phyloP scores from a whole-genome alignment of 1,140 invertebrate species.

The Rhizoglyphus robini region DNA sequence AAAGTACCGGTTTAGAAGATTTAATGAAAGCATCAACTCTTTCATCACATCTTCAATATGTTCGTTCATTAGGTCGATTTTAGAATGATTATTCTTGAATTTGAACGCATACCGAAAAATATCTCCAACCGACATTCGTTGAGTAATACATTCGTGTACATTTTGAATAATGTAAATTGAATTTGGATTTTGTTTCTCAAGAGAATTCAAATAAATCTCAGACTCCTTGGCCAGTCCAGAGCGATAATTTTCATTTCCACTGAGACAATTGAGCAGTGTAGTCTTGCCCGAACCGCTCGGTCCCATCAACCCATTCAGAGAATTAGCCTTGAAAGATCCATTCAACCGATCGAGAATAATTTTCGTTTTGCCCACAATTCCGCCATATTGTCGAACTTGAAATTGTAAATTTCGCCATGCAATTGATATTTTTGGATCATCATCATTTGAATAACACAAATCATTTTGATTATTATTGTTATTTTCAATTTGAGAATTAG shows the following conservation, averaged over 20 bases:
- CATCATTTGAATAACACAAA: no score
- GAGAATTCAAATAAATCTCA: not conserved
- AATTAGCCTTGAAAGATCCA: not conserved
- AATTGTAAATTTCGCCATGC: not conserved
- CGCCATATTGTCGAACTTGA: not conserved
- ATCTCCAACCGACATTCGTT: not conserved
- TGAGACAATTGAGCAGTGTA: slow-evolving; percentile 23
- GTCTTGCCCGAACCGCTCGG: slow-evolving; percentile 29
- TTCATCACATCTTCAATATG: not conserved
- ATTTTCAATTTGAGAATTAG: no score
- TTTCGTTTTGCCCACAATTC: not conserved
- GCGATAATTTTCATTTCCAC: not conserved
- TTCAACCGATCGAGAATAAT: slow-evolving; percentile 4
- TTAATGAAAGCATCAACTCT: not conserved
- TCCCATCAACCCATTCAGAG: slow-evolving; percentile 23
- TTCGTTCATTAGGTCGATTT: no score
- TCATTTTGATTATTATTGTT: no score
- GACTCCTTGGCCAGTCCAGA: not conserved
- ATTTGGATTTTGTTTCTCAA: not conserved
- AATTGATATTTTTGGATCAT: not conserved
- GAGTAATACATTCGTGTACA: not conserved
- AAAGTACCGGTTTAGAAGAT: not conserved
- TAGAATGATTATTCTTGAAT: not conserved
- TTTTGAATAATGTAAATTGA: not conserved
- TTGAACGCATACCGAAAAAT: not conserved